Base-by-base conservation (phyloP, 2,888 invertebrate genomes). In the Diploptera punctata region DNA sequence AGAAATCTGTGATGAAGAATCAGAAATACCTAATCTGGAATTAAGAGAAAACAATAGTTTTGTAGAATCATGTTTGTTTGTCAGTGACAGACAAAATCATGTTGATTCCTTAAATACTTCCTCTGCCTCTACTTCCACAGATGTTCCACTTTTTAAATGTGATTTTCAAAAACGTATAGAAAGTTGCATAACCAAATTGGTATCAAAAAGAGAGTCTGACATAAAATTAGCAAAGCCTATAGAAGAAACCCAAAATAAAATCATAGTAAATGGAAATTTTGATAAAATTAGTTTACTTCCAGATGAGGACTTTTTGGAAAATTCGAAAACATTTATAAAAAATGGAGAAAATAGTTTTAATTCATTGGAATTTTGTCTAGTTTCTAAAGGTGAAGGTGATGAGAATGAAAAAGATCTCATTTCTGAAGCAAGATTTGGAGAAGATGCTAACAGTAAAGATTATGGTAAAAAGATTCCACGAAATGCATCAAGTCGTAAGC, bases 321-420 rank as follows among this genome's bases (percentile, higher is more conserved):
- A 10, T 10, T 7, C 33, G 7, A 10, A 33, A 10, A 33, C 5
- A 33, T 33, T 33, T 7, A 10, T 7, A 33, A 5, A 33, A 10
- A 10, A 16, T 49, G 29, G n/a, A 19, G 33, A 72, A 68, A 61
- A 75, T 67, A 78, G 80, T 31, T 78, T 80, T 44, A 79, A 79
- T 73, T 80, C 81, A 10, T 70, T 81, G 31, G 80, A 79, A 57
- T 80, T 78, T 70, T 81, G 81, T 77, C 72, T 79, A 60, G 80
- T 81, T 70, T 80, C 79, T 33, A 79, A 80, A 78, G 79, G 79
- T 31, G 80, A 77, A 31, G 72, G 29, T 49, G 70, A 70, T 13
- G 26, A 26, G 18, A 1, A 29, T 0, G n/a, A 29, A 13, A 57
- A 29, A 10, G 54, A 24, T 21, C 10, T 24, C 13, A 1, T 2